Conservation (phyloP, 1,140 invertebrate genomes). For the Nasonia longicornis region DNA sequence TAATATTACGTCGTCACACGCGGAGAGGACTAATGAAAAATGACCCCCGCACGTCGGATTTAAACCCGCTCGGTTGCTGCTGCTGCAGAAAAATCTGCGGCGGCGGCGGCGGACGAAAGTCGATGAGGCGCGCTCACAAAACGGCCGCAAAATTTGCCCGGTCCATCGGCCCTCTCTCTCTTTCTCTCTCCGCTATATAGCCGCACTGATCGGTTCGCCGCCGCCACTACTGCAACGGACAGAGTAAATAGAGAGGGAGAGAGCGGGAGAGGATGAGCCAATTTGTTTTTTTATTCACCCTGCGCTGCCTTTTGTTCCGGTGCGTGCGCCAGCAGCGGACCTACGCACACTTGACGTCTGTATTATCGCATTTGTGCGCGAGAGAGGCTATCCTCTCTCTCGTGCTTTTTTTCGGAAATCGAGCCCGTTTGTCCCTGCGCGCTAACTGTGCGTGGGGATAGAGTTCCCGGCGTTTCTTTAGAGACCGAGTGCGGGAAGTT, state of each 20-base stretch:
- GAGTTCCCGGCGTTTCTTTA: too few relatives aligned
- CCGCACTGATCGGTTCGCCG: slow-evolving; percentile 32
- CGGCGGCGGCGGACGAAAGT: neutral
- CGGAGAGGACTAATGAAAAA: slow-evolving; percentile 28
- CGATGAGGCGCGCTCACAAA: slow-evolving; percentile 30
- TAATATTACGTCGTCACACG: slow-evolving; percentile 29
- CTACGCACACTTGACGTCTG: neutral
- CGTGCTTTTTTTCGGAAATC: too few relatives aligned
- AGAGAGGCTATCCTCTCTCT: neutral
- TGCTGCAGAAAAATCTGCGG: neutral
- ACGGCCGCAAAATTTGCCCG: slow-evolving; percentile 53
- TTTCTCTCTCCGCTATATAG: neutral
- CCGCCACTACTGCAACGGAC: neutral
- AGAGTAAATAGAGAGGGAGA: slow-evolving; percentile 10
- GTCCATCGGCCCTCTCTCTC: slow-evolving; percentile 39
- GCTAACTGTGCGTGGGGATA: too few relatives aligned
- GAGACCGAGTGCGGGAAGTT: too few relatives aligned
- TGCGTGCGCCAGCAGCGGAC: neutral
- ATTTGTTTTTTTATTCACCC: slow-evolving; percentile 19
- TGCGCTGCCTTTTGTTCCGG: neutral
- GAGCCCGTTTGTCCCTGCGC: too few relatives aligned
- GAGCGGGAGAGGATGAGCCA: neutral
- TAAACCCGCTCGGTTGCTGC: neutral
- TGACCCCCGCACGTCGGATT: slow-evolving; percentile 3
- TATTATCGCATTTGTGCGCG: neutral